Conservation (phyloP, 2,113 vertebrate genomes). For the Hypomesus transpacificus region DNA sequence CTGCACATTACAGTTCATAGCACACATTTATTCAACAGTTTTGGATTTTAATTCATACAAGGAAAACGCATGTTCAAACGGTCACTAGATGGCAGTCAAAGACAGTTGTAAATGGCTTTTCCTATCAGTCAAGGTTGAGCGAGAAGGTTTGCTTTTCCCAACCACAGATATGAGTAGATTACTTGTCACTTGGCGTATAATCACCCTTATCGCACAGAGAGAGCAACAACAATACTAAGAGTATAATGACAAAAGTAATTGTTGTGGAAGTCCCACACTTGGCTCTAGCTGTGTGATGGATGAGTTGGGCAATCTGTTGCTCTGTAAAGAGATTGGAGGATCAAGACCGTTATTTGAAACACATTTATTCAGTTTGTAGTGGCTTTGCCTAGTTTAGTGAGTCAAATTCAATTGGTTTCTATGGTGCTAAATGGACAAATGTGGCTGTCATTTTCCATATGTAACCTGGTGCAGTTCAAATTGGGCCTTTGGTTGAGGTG, state of each 20-base stretch:
- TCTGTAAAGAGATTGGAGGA: conserved; percentile 51
- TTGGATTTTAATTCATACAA: background rate
- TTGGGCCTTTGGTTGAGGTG: too few species aligned
- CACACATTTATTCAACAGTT: background rate
- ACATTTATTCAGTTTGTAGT: conserved; percentile 45
- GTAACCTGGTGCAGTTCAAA: too few species aligned
- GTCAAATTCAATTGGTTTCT: conserved; percentile 21
- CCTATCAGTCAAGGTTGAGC: conserved; percentile 32
- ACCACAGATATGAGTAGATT: conserved; percentile 63
- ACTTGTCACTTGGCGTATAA: conserved; percentile 61
- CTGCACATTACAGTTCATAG: too few species aligned
- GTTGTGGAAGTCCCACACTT: conserved; percentile 58
- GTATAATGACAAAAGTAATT: conserved; percentile 64
- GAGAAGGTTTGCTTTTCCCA: conserved; percentile 54
- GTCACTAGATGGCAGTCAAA: conserved; percentile 83
- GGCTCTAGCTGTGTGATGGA: conserved; percentile 57
- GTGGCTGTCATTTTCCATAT: too few species aligned
- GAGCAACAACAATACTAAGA: conserved; percentile 58
- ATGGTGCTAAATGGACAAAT: background rate
- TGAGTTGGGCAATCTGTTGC: conserved; percentile 48
- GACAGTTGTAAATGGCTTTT: conserved; percentile 54
- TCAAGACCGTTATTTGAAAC: conserved; percentile 46
- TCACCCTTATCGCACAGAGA: conserved; percentile 62
- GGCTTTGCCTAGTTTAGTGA: conserved; percentile 31
- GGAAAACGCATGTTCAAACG: background rate